Evolutionary conservation across 1,140 invertebrate species (phyloP).

Genomic region (Melanaphis sacchari): DNA sequence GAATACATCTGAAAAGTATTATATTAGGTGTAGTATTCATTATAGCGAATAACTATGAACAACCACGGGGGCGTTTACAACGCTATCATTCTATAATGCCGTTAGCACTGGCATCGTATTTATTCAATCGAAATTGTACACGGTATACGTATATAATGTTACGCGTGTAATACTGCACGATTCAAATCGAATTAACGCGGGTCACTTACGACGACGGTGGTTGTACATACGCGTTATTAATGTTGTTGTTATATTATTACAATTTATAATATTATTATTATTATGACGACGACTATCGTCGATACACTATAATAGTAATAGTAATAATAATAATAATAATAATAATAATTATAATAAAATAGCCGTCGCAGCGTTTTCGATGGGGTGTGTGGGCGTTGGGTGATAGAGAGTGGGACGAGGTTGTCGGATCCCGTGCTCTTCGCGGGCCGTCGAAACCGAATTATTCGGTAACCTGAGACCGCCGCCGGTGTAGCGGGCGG

Average conservation of each 20-base stretch:
- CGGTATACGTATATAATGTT: neutral
- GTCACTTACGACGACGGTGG: neutral
- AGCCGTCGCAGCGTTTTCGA: neutral
- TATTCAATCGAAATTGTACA: neutral
- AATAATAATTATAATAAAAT: neutral
- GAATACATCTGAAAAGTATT: neutral
- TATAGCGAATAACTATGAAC: no score
- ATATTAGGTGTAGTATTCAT: no score
- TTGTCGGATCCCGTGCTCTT: neutral
- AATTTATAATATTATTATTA: neutral
- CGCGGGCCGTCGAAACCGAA: slow-evolving; percentile 29
- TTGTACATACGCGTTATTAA: neutral
- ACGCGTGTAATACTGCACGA: neutral
- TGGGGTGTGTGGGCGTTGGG: neutral
- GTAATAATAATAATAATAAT: neutral
- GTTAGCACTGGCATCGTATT: neutral
- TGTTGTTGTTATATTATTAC: neutral
- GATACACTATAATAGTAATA: neutral
- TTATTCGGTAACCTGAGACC: slow-evolving; percentile 50
- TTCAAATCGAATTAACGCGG: slow-evolving; percentile 15
- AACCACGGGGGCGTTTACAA: no score
- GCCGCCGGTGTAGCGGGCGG: neutral
- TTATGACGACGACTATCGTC: neutral
- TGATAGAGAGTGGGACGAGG: neutral
- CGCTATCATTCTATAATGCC: neutral